Conservation (phyloP, 2,888 invertebrate species). For the Lasioglossum morio region DNA sequence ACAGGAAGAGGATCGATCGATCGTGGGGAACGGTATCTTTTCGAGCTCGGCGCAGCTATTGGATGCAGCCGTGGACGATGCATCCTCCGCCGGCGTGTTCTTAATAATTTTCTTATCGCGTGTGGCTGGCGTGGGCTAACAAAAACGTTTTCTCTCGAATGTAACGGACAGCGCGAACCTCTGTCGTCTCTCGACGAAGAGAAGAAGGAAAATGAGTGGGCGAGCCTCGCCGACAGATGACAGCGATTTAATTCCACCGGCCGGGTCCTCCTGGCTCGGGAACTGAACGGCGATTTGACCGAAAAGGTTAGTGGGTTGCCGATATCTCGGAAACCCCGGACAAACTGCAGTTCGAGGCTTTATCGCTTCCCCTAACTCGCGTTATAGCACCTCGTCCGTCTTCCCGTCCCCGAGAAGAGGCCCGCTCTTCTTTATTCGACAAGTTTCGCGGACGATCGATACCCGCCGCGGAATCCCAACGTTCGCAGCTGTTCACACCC, state of each 20-base stretch:
- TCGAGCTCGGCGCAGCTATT: neutral
- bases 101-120: constrained; percentile 10
- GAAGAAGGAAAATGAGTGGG: neutral
- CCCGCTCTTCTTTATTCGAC: constrained; percentile 50
- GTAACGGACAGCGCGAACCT: neutral
- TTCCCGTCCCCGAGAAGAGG: constrained; percentile 19
- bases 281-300: constrained; percentile 40
- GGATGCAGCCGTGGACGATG: neutral
- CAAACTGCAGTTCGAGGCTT: constrained; percentile 59
- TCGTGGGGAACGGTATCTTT: neutral
- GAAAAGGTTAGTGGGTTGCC: constrained; percentile 67
- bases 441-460: constrained; percentile 40
- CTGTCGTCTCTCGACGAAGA: neutral
- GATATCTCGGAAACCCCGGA: constrained; percentile 43
- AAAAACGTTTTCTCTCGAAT: neutral
- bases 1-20: neutral
- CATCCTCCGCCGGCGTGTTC: neutral
- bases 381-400: constrained; percentile 57
- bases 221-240: neutral
- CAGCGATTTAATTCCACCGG: neutral
- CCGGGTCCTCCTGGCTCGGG: neutral
- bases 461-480: neutral
- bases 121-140: neutral
- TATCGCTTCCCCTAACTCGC: constrained; percentile 52
- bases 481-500: constrained; percentile 27